Conservation (phyloP, 2,797 vertebrate genomes). For the Clarias pachynema region DNA sequence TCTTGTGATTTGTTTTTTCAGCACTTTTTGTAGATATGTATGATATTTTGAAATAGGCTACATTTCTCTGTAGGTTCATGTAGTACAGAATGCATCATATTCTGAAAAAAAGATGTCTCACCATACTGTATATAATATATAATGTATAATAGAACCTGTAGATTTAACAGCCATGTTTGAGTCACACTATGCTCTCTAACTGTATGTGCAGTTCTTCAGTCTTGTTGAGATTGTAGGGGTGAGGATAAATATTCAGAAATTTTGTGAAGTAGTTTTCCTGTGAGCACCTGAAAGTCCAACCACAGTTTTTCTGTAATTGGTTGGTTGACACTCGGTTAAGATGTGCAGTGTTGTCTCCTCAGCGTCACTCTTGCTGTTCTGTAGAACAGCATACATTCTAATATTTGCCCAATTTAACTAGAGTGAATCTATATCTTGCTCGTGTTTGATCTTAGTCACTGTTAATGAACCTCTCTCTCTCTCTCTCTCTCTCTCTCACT, state of each 20-base stretch:
- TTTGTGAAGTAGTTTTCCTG: neutral
- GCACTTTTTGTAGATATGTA: neutral
- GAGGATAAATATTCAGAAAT: neutral
- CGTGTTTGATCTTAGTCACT: neutral
- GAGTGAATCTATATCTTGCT: neutral
- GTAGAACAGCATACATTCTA: neutral
- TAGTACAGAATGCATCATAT: neutral
- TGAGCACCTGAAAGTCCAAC: too few relatives aligned
- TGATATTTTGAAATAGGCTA: neutral
- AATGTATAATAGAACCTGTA: neutral
- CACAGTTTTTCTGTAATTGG: neutral
- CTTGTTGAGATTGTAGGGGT: neutral
- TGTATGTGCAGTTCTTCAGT: neutral
- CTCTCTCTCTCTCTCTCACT: neutral
- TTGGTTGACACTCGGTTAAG: neutral
- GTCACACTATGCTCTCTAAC: neutral
- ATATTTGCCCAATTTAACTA: constrained; percentile 1
- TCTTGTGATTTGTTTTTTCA: neutral
- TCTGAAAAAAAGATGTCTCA: neutral
- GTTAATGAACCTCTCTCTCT: neutral
- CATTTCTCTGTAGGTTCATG: neutral
- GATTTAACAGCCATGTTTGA: neutral
- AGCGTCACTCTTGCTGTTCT: neutral
- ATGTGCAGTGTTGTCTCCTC: neutral
- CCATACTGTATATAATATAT: neutral